phyloP scores from a whole-genome alignment of 2,797 vertebrate genomes.

The Pseudomugil tenellus region DNA sequence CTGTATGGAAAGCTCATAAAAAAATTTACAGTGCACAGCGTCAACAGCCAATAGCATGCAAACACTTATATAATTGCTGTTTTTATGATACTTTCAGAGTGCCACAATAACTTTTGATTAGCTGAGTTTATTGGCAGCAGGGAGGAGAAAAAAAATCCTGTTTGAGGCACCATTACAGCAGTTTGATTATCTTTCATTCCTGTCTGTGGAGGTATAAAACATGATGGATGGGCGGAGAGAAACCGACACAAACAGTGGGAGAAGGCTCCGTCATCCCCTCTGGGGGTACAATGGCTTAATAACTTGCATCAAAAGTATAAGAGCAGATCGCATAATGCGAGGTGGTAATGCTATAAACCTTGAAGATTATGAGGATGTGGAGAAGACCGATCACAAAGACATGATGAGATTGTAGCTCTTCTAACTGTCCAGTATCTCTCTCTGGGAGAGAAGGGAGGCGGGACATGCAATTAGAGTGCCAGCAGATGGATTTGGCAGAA shows the following conservation, averaged over 20 bases:
- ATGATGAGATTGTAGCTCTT: constrained; percentile 25
- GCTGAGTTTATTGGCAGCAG: constrained; percentile 74
- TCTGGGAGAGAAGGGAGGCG: not conserved
- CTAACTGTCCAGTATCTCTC: constrained; percentile 11
- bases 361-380: constrained; percentile 44
- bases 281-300: constrained; percentile 63
- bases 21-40: constrained; percentile 38
- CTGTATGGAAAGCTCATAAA: constrained; percentile 59
- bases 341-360: constrained; percentile 39
- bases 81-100: constrained; percentile 78
- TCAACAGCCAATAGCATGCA: constrained; percentile 65
- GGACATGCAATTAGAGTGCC: constrained; percentile 1
- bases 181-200: constrained; percentile 82
- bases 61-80: constrained; percentile 80
- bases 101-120: constrained; percentile 85
- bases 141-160: constrained; percentile 46
- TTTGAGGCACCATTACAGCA: constrained; percentile 66
- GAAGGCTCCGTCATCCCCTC: constrained; percentile 45
- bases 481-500: constrained; percentile 9
- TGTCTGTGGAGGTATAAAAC: constrained; percentile 80
- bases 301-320: constrained; percentile 55
- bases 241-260: constrained; percentile 38
- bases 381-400: constrained; percentile 31
- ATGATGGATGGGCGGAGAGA: constrained; percentile 65
- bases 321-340: constrained; percentile 58